phyloP scores from a whole-genome alignment of 1,140 invertebrate species.

The Bradysia coprophila region DNA sequence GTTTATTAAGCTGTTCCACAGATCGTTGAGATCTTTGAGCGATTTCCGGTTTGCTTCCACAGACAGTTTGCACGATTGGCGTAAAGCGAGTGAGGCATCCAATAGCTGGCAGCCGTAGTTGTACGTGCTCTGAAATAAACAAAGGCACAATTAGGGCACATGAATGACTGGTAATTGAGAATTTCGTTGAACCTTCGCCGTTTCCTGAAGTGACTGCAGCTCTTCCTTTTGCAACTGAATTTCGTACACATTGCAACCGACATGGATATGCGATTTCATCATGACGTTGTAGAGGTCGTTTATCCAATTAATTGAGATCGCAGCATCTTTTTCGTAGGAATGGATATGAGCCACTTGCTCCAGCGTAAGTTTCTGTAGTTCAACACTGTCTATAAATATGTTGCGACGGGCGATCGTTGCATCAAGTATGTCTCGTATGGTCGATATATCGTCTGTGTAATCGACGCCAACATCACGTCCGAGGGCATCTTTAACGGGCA shows the following conservation, averaged over 20 bases:
- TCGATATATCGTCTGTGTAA: slow-evolving; percentile 49
- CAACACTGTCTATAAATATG: slow-evolving; percentile 45
- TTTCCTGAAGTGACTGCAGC: slow-evolving; percentile 57
- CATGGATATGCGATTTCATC: slow-evolving; percentile 44
- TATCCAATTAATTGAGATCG: slow-evolving; percentile 56
- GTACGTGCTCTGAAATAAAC: slow-evolving; percentile 44
- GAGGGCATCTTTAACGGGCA: slow-evolving; percentile 61
- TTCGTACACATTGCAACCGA: slow-evolving; percentile 50
- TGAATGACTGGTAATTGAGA: background rate
- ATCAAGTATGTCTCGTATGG: slow-evolving; percentile 47
- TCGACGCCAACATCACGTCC: slow-evolving; percentile 52
- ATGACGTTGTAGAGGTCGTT: slow-evolving; percentile 51
- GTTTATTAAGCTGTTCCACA: slow-evolving; percentile 48
- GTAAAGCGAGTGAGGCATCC: slow-evolving; percentile 49
- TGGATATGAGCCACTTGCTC: slow-evolving; percentile 56
- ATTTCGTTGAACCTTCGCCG: slow-evolving; percentile 38
- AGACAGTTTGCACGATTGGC: slow-evolving; percentile 49
- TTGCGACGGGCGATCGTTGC: slow-evolving; percentile 40
- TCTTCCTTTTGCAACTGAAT: slow-evolving; percentile 57
- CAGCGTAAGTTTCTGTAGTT: slow-evolving; percentile 52
- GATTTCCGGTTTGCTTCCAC: slow-evolving; percentile 30
- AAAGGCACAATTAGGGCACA: background rate
- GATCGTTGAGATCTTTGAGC: slow-evolving; percentile 34
- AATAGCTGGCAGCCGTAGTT: slow-evolving; percentile 61
- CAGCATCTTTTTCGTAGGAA: slow-evolving; percentile 54